Evolutionary conservation across 2,113 vertebrate genomes (phyloP).

Genomic region (Polypterus senegalus): DNA sequence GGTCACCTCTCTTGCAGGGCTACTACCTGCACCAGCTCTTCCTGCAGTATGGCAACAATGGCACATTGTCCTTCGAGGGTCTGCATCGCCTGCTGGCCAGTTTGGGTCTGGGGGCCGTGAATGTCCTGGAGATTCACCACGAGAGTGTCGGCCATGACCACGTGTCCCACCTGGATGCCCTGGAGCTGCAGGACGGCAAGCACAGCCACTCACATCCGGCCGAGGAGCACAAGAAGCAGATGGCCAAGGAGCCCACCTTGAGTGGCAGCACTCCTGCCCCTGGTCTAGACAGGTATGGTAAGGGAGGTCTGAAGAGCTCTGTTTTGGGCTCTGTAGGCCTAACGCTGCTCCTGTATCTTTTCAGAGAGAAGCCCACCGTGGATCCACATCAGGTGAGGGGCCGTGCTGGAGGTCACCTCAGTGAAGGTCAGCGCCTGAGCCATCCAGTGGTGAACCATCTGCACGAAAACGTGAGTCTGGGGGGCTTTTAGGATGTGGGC

Average conservation of each 20-base stretch:
- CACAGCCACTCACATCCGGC: slow-evolving; percentile 30
- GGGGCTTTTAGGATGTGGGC: not conserved
- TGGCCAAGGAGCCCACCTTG: no score
- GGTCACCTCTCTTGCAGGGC: slow-evolving; percentile 34
- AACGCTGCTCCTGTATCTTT: not conserved
- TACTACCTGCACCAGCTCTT: slow-evolving; percentile 65
- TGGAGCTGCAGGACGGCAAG: slow-evolving; percentile 34
- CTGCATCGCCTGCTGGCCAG: slow-evolving; percentile 53
- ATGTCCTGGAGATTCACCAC: slow-evolving; percentile 45
- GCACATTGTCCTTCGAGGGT: slow-evolving; percentile 49
- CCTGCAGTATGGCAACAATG: slow-evolving; percentile 54
- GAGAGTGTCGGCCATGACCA: slow-evolving; percentile 37
- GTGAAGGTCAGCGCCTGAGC: slow-evolving; percentile 31
- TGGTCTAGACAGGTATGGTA: no score
- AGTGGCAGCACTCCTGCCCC: no score
- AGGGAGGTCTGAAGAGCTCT: no score
- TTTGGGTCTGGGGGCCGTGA: slow-evolving; percentile 64
- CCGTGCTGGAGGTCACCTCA: not conserved
- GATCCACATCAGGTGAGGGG: not conserved
- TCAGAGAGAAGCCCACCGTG: not conserved
- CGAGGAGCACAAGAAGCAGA: slow-evolving; percentile 22
- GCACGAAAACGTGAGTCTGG: slow-evolving; percentile 56
- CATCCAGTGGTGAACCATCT: slow-evolving; percentile 50
- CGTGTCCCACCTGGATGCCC: slow-evolving; percentile 30
- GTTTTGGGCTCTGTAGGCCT: no score